Evolutionary conservation across 2,797 vertebrate genomes (phyloP).

Genomic region (Hypotaenidia philippensis): DNA sequence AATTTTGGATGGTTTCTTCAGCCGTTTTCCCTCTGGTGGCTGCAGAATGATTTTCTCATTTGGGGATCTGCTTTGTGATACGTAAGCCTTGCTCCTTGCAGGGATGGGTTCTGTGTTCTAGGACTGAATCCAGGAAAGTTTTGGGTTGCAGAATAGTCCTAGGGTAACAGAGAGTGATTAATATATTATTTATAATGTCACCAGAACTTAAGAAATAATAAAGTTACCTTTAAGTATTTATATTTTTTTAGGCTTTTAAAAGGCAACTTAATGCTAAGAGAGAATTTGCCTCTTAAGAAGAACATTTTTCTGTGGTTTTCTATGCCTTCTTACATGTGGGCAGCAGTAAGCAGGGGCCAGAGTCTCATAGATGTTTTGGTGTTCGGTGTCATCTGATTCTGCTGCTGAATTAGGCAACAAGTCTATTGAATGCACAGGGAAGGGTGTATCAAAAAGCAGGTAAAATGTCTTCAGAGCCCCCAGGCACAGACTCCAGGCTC

Average conservation of each 20-base stretch:
- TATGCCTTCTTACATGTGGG: neutral
- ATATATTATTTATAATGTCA: neutral
- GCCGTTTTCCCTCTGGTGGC: neutral
- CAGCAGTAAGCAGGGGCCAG: neutral
- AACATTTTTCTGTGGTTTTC: neutral
- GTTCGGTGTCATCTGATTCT: neutral
- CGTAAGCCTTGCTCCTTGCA: no score
- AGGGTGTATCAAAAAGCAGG: neutral
- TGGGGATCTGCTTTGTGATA: neutral
- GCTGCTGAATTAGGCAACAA: neutral
- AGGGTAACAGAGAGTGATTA: neutral
- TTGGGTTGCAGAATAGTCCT: neutral
- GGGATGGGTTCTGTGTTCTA: neutral
- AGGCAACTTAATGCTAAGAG: neutral
- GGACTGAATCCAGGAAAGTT: neutral
- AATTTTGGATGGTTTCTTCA: neutral
- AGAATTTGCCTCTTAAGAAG: neutral
- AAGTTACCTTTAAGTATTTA: neutral
- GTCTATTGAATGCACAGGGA: neutral
- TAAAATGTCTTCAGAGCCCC: neutral
- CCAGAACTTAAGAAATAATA: neutral
- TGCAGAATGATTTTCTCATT: neutral
- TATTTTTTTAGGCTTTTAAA: neutral
- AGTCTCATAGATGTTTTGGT: neutral
- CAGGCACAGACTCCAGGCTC: neutral